Percentiles rank a stretch among this genome's conserved stretches.
phyloP scores from a whole-genome alignment of 2,888 invertebrate genomes.

The Neoascia interrupta region DNA sequence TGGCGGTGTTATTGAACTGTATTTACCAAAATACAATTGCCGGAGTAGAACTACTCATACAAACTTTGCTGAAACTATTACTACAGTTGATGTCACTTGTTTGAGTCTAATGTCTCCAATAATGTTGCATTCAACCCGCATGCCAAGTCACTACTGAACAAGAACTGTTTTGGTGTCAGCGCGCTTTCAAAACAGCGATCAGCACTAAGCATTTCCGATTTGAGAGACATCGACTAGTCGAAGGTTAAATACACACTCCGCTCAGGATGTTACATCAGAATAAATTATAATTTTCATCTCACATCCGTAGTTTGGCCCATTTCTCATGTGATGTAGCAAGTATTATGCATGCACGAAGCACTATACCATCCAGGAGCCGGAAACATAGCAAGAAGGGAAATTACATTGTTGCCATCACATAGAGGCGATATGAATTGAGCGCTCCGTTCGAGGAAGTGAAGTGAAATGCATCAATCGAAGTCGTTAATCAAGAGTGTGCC shows the following conservation, averaged over 20 bases:
- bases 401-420: slow-evolving; percentile 64
- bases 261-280: slow-evolving; percentile 62
- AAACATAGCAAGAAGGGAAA: slow-evolving; percentile 38
- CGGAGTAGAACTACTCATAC: too few relatives aligned
- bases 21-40: too few relatives aligned
- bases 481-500: slow-evolving; percentile 66
- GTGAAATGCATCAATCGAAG: slow-evolving; percentile 67
- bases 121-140: too few relatives aligned
- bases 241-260: slow-evolving; percentile 59
- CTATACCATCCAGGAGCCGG: slow-evolving; percentile 45
- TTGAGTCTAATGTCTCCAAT: too few relatives aligned
- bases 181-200: too few relatives aligned
- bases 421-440: slow-evolving; percentile 64
- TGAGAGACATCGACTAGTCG: slow-evolving; percentile 62
- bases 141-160: too few relatives aligned
- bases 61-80: too few relatives aligned
- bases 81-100: too few relatives aligned
- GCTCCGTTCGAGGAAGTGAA: slow-evolving; percentile 59
- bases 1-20: too few relatives aligned
- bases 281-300: slow-evolving; percentile 69
- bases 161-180: too few relatives aligned
- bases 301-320: slow-evolving; percentile 65
- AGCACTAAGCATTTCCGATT: too few relatives aligned
- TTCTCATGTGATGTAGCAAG: slow-evolving; percentile 65
- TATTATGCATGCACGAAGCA: slow-evolving; percentile 63